Conservation (phyloP, 2,113 vertebrate species). For the Smithornis capensis region DNA sequence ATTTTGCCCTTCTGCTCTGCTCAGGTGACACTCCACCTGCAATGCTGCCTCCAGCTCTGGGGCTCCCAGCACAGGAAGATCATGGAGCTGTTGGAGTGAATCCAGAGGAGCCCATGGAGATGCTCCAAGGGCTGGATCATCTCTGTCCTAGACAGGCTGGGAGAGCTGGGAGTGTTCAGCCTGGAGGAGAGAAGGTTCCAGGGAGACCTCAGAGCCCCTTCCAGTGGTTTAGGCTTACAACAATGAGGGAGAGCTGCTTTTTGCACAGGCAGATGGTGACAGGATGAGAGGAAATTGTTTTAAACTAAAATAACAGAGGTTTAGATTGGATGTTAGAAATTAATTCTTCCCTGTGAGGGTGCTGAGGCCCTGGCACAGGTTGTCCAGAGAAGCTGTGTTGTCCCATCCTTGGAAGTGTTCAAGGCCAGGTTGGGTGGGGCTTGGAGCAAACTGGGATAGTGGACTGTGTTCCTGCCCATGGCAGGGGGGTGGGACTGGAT, state of each 20-base stretch:
- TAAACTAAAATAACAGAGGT: background rate
- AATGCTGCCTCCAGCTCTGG: background rate
- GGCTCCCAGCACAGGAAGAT: background rate
- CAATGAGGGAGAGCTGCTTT: background rate
- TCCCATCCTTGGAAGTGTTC: background rate
- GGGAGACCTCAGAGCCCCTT: background rate
- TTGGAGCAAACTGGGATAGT: accelerated
- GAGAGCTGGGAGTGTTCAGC: background rate
- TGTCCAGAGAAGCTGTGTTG: background rate
- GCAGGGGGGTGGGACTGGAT: background rate
- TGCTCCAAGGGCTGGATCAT: background rate
- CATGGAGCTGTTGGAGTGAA: background rate
- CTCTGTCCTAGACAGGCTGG: background rate
- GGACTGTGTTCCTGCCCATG: background rate
- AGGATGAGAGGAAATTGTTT: background rate
- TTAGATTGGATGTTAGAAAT: background rate
- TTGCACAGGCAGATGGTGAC: background rate
- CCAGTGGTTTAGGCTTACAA: background rate
- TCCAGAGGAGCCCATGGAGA: background rate
- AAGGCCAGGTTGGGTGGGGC: accelerated
- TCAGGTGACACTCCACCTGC: background rate
- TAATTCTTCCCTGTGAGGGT: background rate
- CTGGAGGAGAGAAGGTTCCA: background rate
- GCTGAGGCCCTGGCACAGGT: accelerated
- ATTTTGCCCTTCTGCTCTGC: background rate